Conservation (phyloP, 2,797 vertebrate species). For the Alectoris magna region DNA sequence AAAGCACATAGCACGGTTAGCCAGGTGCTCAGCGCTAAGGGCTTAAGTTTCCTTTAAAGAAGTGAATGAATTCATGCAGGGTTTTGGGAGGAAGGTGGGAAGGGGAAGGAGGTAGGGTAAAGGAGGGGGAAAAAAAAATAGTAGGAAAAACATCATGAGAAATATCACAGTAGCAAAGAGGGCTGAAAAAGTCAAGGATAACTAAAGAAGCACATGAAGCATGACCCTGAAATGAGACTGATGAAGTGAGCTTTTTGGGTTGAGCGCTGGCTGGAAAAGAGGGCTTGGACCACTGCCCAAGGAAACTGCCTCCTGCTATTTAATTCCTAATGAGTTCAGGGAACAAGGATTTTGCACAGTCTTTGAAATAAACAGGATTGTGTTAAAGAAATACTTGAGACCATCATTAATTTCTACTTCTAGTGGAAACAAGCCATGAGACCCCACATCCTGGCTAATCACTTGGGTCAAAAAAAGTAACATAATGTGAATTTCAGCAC, state of each 20-base stretch:
- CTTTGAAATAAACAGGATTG: conserved; percentile 70
- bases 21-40: background rate
- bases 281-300: conserved; percentile 53
- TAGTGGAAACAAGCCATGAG: conserved; percentile 1
- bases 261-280: conserved; percentile 59
- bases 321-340: conserved; percentile 60
- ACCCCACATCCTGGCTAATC: conserved; percentile 10
- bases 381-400: conserved; percentile 49
- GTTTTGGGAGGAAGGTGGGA: background rate
- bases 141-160: conserved; percentile 15
- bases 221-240: conserved; percentile 60
- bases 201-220: conserved; percentile 65
- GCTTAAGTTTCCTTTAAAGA: background rate
- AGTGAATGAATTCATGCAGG: background rate
- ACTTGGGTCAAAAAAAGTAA: conserved; percentile 2
- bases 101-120: background rate
- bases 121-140: background rate
- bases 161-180: conserved; percentile 52
- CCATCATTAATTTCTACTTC: conserved; percentile 37
- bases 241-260: conserved; percentile 66
- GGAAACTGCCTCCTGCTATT: conserved; percentile 66
- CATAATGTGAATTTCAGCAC: background rate
- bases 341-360: conserved; percentile 47
- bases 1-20: background rate
- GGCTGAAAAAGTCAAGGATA: conserved; percentile 62